These are phyloP conservation scores for Cheilosia variabilis DNA, from an alignment of 2,888 invertebrate species.

Conservation along the genomic window DNA sequence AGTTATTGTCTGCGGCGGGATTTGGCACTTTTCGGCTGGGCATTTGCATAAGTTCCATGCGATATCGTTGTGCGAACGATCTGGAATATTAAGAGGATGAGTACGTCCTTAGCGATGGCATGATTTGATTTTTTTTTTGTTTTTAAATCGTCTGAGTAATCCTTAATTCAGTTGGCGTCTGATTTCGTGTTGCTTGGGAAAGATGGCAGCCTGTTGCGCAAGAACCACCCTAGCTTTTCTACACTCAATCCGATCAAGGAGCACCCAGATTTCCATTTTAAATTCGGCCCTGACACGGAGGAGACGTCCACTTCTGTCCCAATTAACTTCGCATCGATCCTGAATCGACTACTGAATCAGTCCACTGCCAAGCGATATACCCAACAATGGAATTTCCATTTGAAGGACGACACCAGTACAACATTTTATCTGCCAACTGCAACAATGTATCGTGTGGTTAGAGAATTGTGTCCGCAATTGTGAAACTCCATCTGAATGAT, in stretches of 20 bases:
- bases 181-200: too few species aligned
- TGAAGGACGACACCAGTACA: constrained; percentile 15
- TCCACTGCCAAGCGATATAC: neutral
- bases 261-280: neutral
- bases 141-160: too few species aligned
- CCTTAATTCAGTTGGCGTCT: too few species aligned
- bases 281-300: too few species aligned
- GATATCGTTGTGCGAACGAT: constrained; percentile 45
- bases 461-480: constrained; percentile 41
- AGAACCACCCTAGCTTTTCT: too few species aligned
- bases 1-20: constrained; percentile 5
- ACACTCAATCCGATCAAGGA: too few species aligned
- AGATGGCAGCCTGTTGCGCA: too few species aligned
- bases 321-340: constrained; percentile 32
- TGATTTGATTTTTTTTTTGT: neutral
- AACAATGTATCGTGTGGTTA: constrained; percentile 39
- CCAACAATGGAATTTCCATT: constrained; percentile 14
- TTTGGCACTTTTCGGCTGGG: constrained; percentile 43
- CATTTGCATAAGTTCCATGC: constrained; percentile 61
- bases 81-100: constrained; percentile 21
- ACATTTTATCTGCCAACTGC: constrained; percentile 35
- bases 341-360: constrained; percentile 6
- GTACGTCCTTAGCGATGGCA: neutral
- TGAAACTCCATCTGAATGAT: constrained; percentile 13
- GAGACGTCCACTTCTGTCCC: neutral